These are phyloP conservation scores for Hyperoplus immaculatus DNA, from an alignment of 2,797 vertebrate genomes.

Conservation along the genomic window DNA sequence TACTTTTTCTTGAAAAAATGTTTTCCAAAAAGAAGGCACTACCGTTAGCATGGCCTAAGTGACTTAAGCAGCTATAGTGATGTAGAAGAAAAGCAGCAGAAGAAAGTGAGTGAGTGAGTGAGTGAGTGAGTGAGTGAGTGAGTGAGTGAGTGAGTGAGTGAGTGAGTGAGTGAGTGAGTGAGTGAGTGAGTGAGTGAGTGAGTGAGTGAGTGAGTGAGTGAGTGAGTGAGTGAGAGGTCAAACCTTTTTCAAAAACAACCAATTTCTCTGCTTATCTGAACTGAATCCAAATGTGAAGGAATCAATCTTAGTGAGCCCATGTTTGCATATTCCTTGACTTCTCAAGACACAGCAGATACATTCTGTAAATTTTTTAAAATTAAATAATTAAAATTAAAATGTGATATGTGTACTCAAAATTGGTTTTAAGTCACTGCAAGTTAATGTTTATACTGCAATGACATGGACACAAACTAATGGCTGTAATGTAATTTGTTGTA, in stretches of 20 bases:
- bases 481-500: not conserved
- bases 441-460: not conserved
- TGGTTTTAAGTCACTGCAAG: constrained; percentile 5
- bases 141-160: constrained; percentile 39
- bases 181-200: constrained; percentile 47
- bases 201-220: constrained; percentile 39
- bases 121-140: constrained; percentile 35
- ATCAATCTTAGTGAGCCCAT: constrained; percentile 69
- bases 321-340: not conserved
- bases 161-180: constrained; percentile 41
- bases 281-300: constrained; percentile 77
- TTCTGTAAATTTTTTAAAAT: not conserved
- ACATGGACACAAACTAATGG: constrained; percentile 1
- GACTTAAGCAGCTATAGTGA: constrained; percentile 38
- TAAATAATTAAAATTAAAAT: too few relatives aligned
- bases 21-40: constrained; percentile 39
- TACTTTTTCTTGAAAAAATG: constrained; percentile 70
- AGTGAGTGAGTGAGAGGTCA: constrained; percentile 42
- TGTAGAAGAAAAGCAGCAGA: constrained; percentile 26
- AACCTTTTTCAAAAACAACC: constrained; percentile 71
- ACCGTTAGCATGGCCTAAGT: constrained; percentile 27
- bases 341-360: not conserved
- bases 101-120: constrained; percentile 38
- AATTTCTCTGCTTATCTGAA: constrained; percentile 76
- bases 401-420: not conserved